Evolutionary conservation across 2,888 invertebrate genomes (phyloP), one percentile per base, ranked within the genome.

Genomic region (Sialis fuliginosa): DNA sequence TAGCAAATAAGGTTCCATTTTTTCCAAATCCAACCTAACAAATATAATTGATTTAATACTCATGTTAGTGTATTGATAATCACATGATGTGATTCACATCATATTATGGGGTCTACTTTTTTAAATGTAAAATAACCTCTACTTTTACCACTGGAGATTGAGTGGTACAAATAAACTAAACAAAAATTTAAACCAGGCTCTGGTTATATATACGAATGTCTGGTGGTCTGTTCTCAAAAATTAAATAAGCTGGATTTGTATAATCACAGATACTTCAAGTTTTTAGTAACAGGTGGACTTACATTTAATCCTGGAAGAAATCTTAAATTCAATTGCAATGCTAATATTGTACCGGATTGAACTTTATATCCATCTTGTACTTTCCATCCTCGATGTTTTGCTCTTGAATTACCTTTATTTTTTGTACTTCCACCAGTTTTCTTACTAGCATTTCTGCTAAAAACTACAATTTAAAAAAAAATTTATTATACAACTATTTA

Each of bases 261-360:
- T n/a, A n/a, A 22, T 22, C 22, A 22, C 22, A 22, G 22, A 2
- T 2, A 22, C 4, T 22, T 22, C 22, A 22, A 22, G 2, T 4
- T 22, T 22, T 22, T 22, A 22, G 4, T 22, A 22, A 22, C 4
- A 22, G 22, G 4, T 22, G 4, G 8, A 62, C 69, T 63, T 64
- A 86, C 87, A 67, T 86, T 79, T 47, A 86, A 62, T 7, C 87
- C 87, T 6, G 88, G 86, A 64, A 86, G 87, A 60, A 84, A 88
- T 47, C 86, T 69, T 0, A 79, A 65, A 4, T 64, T 75, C 45
- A 72, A 64, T 61, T 88, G 88, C 0, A 77, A 76, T 1, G 68
- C 86, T 48, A 88, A 58, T 54, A 83, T 74, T 44, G 75, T 75
- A 37, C 85, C 84, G 7, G 70, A 62, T 43, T 75, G 65, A 4